Conservation (phyloP, 2,888 invertebrate species). For the Hyposoter dolosus region DNA sequence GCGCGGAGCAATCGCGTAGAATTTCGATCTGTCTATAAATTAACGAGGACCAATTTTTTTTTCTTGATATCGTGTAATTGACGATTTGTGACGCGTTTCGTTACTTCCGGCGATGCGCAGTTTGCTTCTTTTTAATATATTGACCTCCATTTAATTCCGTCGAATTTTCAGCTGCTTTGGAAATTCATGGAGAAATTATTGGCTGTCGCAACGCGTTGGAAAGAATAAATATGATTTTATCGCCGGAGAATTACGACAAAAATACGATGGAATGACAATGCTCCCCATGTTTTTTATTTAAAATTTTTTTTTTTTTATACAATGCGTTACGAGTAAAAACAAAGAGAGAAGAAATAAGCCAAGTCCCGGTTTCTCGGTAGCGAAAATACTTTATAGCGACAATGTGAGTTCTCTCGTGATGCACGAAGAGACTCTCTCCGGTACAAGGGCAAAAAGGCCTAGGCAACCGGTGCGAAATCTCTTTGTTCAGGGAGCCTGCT, state of each 20-base stretch:
- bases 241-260: background rate
- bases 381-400: background rate
- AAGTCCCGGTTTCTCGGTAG: background rate
- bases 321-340: background rate
- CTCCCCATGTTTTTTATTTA: background rate
- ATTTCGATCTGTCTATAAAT: conserved; percentile 30
- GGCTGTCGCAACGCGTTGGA: background rate
- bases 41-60: background rate
- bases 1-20: background rate
- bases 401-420: conserved; percentile 19
- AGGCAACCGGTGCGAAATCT: conserved; percentile 45
- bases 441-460: conserved; percentile 37
- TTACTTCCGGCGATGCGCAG: conserved; percentile 20
- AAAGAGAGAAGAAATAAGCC: background rate
- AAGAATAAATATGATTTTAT: background rate
- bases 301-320: background rate
- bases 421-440: conserved; percentile 20
- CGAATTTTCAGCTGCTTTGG: background rate
- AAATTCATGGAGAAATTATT: background rate
- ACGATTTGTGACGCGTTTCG: conserved; percentile 4
- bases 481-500: conserved; percentile 30
- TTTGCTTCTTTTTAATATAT: background rate
- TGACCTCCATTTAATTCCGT: background rate
- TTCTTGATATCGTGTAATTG: background rate
- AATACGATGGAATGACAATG: background rate